These are phyloP conservation scores for Lobophora halterata DNA, from an alignment of 2,888 invertebrate species.

Conservation along the genomic window DNA sequence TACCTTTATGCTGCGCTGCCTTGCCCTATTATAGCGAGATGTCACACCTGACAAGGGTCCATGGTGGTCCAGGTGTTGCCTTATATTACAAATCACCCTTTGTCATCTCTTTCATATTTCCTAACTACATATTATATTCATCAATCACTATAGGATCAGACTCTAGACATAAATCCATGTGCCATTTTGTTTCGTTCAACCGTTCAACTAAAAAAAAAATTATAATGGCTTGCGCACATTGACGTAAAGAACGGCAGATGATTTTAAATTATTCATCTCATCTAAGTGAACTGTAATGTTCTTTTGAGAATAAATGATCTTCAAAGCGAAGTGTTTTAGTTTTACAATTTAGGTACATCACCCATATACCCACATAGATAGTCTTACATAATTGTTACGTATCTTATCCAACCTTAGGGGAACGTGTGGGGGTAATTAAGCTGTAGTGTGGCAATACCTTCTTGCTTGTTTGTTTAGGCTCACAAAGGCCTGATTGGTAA, in stretches of 20 bases:
- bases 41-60: slow-evolving; percentile 11
- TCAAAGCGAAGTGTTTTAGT: no score
- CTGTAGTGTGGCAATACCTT: slow-evolving; percentile 27
- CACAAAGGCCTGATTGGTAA: slow-evolving; percentile 30
- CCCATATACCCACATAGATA: no score
- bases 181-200: background rate
- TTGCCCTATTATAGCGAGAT: slow-evolving; percentile 1
- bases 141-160: slow-evolving; percentile 1
- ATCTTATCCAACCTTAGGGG: no score
- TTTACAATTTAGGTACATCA: no score
- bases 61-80: background rate
- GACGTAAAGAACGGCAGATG: no score
- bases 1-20: no score
- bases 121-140: slow-evolving; percentile 11
- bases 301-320: no score
- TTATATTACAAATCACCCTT: slow-evolving; percentile 9
- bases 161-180: background rate
- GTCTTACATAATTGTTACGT: no score
- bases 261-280: no score
- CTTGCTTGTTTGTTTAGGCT: slow-evolving; percentile 29
- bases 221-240: background rate
- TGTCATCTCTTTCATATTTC: slow-evolving; percentile 6
- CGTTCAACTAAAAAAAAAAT: background rate
- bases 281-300: no score
- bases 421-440: slow-evolving; percentile 28